phyloP scores from a whole-genome alignment of 2,113 vertebrate species.

The Paedocypris sp. region DNA sequence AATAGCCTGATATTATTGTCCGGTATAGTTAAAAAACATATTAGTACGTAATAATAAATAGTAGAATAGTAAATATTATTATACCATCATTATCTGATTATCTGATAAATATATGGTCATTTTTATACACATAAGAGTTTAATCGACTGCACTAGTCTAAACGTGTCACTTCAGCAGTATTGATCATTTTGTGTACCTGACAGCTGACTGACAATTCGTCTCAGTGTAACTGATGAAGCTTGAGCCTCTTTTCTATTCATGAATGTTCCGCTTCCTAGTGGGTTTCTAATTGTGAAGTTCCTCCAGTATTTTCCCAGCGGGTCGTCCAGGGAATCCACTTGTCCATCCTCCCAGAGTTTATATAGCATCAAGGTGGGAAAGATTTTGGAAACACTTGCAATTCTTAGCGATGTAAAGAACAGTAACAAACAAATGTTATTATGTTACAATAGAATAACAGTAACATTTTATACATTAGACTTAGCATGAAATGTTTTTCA shows the following conservation, averaged over 20 bases:
- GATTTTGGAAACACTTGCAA: slow-evolving; percentile 83
- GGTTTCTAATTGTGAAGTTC: slow-evolving; percentile 79
- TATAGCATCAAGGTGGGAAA: slow-evolving; percentile 86
- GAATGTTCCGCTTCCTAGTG: slow-evolving; percentile 54
- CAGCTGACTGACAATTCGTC: slow-evolving; percentile 81
- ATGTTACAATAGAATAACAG: too few relatives aligned
- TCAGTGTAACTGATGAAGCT: slow-evolving; percentile 65
- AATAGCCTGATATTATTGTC: too few relatives aligned
- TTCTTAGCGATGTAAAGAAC: slow-evolving; percentile 55
- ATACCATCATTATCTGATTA: too few relatives aligned
- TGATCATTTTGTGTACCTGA: slow-evolving; percentile 42
- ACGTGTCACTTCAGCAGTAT: too few relatives aligned
- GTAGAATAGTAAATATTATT: too few relatives aligned
- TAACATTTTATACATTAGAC: too few relatives aligned
- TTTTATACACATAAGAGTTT: too few relatives aligned
- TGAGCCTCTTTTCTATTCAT: slow-evolving; percentile 41
- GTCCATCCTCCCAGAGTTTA: slow-evolving; percentile 81
- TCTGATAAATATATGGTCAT: too few relatives aligned
- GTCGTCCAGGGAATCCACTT: slow-evolving; percentile 74
- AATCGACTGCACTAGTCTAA: too few relatives aligned
- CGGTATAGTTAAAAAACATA: too few relatives aligned
- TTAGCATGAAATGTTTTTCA: too few relatives aligned
- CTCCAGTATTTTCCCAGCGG: slow-evolving; percentile 68
- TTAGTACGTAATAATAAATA: too few relatives aligned
- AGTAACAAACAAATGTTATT: not conserved